Evolutionary conservation across 2,797 vertebrate species (phyloP), one percentile per base, ranked within the genome.

Genomic region (Hipposideros larvatus): DNA sequence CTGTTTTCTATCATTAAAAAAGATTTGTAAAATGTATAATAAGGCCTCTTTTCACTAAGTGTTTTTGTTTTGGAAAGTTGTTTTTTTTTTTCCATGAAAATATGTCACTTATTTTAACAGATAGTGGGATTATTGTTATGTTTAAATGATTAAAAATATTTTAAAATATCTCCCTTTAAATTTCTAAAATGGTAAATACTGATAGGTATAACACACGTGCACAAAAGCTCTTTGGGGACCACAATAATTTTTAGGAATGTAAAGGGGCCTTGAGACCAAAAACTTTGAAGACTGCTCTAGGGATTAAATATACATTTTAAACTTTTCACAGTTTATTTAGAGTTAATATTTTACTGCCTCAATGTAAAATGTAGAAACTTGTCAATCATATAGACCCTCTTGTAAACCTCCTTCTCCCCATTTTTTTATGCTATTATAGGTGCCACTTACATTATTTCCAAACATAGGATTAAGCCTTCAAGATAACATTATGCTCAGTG

Each of bases 31-130:
- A 90, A 74, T 63, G 11, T 53, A 7, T 70, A 74, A 22, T 63
- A 66, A 63, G 22, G 5, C 26, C 34, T 92, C 15, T 95, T 90
- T 90, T 75, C 37, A 83, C 28, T 88, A 55, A 92, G 70, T 65
- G 26, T n/a, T 89, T 94, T 96, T 94, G 31, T 68, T 73, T 95
- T 55, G 51, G 46, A 71, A 95, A 90, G 80, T 79, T 74, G 37
- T 79, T 84, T 83, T 89, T 51, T 51, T 51, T 51, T 93, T 91
- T 79, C 87, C 75, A 93, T 86, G 71, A 80, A 89, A 82, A 57
- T 21, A 26, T 68, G 41, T 77, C 15, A 28, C 61, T 93, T 78
- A 41, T 94, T 86, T 92, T 73, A 86, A 87, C 43, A 95, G 83
- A 34, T 83, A 92, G 55, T 18, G 43, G 61, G 14, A 21, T 63